A percentile compares a stretch with the other conserved stretches of the same genome.
phyloP scores from a whole-genome alignment of 2,888 invertebrate species.

The Osmoderma eremita region DNA sequence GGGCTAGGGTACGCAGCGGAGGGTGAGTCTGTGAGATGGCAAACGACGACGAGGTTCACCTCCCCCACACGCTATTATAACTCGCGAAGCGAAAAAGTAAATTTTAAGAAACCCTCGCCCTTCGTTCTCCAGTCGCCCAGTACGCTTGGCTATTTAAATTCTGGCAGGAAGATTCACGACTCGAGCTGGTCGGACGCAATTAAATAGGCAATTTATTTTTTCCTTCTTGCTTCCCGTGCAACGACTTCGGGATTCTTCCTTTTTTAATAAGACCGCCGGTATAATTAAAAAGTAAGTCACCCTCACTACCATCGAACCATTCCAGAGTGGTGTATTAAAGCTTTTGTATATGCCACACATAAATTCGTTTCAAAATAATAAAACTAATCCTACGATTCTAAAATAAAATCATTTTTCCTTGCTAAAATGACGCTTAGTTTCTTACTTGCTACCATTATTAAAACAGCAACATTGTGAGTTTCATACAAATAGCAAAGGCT shows the following conservation, averaged over 20 bases:
- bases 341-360: no score
- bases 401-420: background rate
- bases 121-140: conserved; percentile 57
- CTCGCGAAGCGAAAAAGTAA: conserved; percentile 65
- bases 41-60: conserved; percentile 30
- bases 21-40: conserved; percentile 32
- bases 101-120: conserved; percentile 57
- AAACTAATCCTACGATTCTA: no score
- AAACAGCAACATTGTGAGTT: background rate
- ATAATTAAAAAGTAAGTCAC: conserved; percentile 53
- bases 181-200: conserved; percentile 54
- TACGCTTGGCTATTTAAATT: conserved; percentile 48
- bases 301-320: background rate
- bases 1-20: conserved; percentile 39
- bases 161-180: conserved; percentile 35
- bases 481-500: background rate
- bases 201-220: conserved; percentile 65
- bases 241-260: conserved; percentile 57
- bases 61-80: conserved; percentile 63
- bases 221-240: conserved; percentile 46
- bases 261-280: conserved; percentile 63
- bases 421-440: no score
- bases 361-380: no score
- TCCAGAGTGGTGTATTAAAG: no score
- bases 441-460: background rate